Evolutionary conservation across 2,888 invertebrate genomes (phyloP).

Genomic region (Smittia aterrima): DNA sequence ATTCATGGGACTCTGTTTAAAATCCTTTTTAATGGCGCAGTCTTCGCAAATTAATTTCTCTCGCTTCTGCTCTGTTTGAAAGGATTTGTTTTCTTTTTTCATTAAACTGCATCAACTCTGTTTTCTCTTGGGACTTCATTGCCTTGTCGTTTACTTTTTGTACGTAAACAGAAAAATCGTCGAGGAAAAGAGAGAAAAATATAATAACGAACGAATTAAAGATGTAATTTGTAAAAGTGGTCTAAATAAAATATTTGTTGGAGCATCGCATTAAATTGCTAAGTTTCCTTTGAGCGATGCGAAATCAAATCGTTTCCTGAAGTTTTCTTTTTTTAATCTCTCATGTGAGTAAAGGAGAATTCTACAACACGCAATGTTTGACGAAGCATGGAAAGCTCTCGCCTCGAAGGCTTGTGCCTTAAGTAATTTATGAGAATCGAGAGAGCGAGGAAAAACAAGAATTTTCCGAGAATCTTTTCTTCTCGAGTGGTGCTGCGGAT

Average conservation of each 20-base stretch:
- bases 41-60: neutral
- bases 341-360: neutral
- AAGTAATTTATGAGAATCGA: no score
- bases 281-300: no score
- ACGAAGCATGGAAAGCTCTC: no score
- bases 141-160: constrained; percentile 7
- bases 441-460: no score
- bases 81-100: neutral
- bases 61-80: constrained; percentile 7
- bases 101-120: neutral
- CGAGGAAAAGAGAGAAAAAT: neutral
- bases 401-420: no score
- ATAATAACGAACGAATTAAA: constrained; percentile 14
- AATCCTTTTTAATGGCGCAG: neutral
- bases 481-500: no score
- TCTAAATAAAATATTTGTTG: constrained; percentile 28
- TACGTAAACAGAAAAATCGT: neutral
- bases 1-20: neutral
- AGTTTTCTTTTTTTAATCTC: neutral
- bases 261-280: no score
- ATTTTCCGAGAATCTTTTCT: no score
- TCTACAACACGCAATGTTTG: neutral
- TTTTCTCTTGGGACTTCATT: neutral
- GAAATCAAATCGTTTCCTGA: no score
- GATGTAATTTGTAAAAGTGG: constrained; percentile 8